A percentile compares a stretch with the other conserved stretches of the same genome.
These are phyloP conservation scores for Apamea crenata DNA, from an alignment of 2,888 invertebrate genomes.

Conservation along the genomic window DNA sequence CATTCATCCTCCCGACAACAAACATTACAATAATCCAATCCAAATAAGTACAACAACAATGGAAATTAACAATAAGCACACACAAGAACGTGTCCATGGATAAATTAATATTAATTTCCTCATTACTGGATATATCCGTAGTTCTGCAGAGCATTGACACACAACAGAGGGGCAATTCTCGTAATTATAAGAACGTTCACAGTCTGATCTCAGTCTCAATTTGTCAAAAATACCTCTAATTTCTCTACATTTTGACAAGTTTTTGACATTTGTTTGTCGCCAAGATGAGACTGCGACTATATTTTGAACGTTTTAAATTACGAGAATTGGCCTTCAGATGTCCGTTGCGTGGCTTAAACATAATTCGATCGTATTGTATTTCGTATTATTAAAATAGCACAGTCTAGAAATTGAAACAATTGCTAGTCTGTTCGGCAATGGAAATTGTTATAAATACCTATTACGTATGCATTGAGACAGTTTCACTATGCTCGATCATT, in stretches of 20 bases:
- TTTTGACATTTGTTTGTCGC: too few relatives aligned
- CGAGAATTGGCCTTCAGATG: not conserved
- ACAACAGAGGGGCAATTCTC: conserved; percentile 7
- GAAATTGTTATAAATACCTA: not conserved
- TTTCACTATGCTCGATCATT: conserved; percentile 61
- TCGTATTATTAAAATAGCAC: not conserved
- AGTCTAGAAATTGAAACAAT: conserved; percentile 3
- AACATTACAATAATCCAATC: conserved; percentile 4
- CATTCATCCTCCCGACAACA: not conserved
- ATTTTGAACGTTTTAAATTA: too few relatives aligned
- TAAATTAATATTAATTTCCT: conserved; percentile 43
- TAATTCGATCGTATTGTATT: conserved; percentile 24
- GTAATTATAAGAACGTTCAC: too few relatives aligned
- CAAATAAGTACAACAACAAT: conserved; percentile 6
- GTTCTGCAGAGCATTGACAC: conserved; percentile 11
- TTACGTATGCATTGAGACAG: not conserved
- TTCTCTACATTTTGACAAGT: too few relatives aligned
- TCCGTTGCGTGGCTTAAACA: not conserved
- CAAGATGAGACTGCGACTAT: too few relatives aligned
- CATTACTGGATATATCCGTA: not conserved
- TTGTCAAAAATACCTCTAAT: too few relatives aligned
- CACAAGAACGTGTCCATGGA: conserved; percentile 33
- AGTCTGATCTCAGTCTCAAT: too few relatives aligned
- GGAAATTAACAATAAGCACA: conserved; percentile 17
- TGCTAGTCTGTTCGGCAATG: conserved; percentile 5